Evolutionary conservation across 2,113 vertebrate genomes (phyloP).

Genomic region (Meriones unguiculatus): DNA sequence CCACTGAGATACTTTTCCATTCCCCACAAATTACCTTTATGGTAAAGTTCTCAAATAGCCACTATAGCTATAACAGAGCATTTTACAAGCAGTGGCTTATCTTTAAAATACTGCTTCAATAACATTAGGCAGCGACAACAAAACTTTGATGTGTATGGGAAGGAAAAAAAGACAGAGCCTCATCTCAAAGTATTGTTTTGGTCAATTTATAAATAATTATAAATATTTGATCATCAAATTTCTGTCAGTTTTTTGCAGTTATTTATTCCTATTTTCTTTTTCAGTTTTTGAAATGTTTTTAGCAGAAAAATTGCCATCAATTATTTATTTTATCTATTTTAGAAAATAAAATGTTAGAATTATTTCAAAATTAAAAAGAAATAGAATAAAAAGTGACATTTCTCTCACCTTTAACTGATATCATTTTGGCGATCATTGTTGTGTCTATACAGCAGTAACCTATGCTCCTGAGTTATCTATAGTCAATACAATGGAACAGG

Average conservation of each 20-base stretch:
- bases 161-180: background rate
- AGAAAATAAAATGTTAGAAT: background rate
- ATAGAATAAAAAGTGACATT: background rate
- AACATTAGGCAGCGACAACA: background rate
- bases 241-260: background rate
- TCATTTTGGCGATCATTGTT: background rate
- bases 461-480: background rate
- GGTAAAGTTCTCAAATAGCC: background rate
- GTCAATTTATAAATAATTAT: background rate
- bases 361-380: background rate
- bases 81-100: background rate
- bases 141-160: background rate
- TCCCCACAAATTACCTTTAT: background rate
- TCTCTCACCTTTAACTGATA: background rate
- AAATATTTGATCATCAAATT: background rate
- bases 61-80: background rate
- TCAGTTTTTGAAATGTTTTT: background rate
- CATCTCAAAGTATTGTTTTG: background rate
- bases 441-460: background rate
- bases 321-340: background rate
- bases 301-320: background rate
- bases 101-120: background rate
- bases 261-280: background rate
- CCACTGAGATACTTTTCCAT: no score
- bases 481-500: background rate